A percentile compares a stretch with the other conserved stretches of the same genome.
phyloP scores from a whole-genome alignment of 2,888 invertebrate species.

The Eremobia ochroleuca region DNA sequence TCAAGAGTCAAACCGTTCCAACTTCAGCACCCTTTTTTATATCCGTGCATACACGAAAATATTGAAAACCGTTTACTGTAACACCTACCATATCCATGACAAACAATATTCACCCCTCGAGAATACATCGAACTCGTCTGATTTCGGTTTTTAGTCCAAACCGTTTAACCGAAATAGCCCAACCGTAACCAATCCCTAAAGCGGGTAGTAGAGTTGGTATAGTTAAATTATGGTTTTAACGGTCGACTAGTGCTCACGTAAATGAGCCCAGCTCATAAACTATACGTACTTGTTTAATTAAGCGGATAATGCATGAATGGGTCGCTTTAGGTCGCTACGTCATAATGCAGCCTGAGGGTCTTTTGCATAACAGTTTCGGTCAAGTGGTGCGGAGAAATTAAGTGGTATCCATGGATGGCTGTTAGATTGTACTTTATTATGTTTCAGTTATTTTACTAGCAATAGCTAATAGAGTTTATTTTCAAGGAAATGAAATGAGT shows the following conservation, averaged over 20 bases:
- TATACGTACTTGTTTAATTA: slow-evolving; percentile 77
- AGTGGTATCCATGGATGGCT: slow-evolving; percentile 16
- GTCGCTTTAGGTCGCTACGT: slow-evolving; percentile 55
- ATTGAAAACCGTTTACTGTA: slow-evolving; percentile 10
- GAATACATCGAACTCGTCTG: slow-evolving; percentile 10
- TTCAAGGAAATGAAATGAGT: background rate
- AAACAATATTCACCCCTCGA: slow-evolving; percentile 43
- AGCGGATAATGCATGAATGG: slow-evolving; percentile 71
- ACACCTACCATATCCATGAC: slow-evolving; percentile 2
- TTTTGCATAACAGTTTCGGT: slow-evolving; percentile 60
- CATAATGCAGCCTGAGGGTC: slow-evolving; percentile 56
- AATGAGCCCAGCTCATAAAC: slow-evolving; percentile 76
- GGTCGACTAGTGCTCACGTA: slow-evolving; percentile 69
- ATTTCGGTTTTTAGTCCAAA: slow-evolving; percentile 55
- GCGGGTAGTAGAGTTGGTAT: slow-evolving; percentile 63
- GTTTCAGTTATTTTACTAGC: background rate
- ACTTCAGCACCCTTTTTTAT: background rate
- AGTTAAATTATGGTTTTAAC: slow-evolving; percentile 75
- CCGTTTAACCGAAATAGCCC: slow-evolving; percentile 37
- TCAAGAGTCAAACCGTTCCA: background rate
- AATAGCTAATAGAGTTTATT: background rate
- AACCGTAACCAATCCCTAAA: slow-evolving; percentile 56
- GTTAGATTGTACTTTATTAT: background rate
- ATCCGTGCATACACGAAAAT: background rate
- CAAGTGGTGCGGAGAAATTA: slow-evolving; percentile 44